Base-by-base conservation (phyloP, 64 coral and sea anemone species). In the Dendronephthya gigantea region DNA sequence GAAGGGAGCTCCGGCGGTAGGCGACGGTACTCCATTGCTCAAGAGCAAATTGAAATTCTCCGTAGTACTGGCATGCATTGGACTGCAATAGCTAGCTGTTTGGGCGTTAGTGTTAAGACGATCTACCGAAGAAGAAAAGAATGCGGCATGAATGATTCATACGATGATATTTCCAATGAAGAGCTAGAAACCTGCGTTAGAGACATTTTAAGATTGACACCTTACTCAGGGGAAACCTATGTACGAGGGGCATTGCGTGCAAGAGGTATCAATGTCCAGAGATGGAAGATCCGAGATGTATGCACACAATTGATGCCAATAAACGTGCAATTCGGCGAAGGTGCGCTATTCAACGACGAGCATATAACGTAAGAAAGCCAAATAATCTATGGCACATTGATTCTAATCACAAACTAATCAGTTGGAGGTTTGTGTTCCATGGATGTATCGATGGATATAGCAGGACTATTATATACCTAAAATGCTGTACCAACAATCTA, bases 201-300 rank as follows among this genome's bases (percentile, higher is more conserved):
- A 43, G 33, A 48, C 1, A 85, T 90, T 35, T 65, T 83, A 49
- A 51, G 81, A 31, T 10, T 90, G 31, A 90, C 88, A 32, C 89
- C 89, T 33, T 48, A 84, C 33, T 48, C 89, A 13, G 89, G 84
- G 68, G 89, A 90, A 32, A 70, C 19, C 8, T 70, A 70, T 70
- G n/a, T 70, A 32, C 66, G 66, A 70, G 85, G 85, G 35, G 68
- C 31, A 12, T 70, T 76, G 25, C 39, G 85, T 9, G 19, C 37
- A 27, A 40, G 85, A 74, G 85, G 85, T 2, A 30, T 87, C n/a
- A 41, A 47, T 87, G 11, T 87, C 15, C 85, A 87, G 27, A 50
- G 85, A n/a, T 70, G 65, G 56, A 87, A 56, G n/a, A 48, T 87
- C 0, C 55, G 84, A 85, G 27, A 85, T 6, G 3, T 33, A 37